Evolutionary conservation across 2,797 vertebrate species (phyloP).

Genomic region (Pelodytes ibericus): DNA sequence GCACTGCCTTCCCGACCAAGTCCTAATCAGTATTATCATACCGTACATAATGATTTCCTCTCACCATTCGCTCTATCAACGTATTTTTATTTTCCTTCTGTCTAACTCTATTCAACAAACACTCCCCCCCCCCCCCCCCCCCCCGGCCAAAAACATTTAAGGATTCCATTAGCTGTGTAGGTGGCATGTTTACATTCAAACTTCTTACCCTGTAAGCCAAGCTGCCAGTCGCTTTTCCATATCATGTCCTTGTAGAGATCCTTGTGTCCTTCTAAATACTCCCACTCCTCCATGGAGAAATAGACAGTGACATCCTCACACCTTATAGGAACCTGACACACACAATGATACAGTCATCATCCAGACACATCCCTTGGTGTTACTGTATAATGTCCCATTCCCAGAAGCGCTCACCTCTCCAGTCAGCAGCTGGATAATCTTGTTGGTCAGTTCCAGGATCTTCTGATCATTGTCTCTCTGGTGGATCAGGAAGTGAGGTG

Average conservation of each 20-base stretch:
- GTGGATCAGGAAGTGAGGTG: not conserved
- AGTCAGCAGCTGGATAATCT: constrained; percentile 39
- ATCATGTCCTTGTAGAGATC: not conserved
- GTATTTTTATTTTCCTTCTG: too few species aligned
- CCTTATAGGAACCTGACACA: too few species aligned
- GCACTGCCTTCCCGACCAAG: too few species aligned
- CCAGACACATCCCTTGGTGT: not conserved
- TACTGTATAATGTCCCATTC: not conserved
- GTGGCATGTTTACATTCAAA: not conserved
- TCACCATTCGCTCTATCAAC: too few species aligned
- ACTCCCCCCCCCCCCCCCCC: not conserved
- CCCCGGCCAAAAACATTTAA: too few species aligned
- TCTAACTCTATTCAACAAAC: too few species aligned
- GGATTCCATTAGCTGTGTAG: too few species aligned
- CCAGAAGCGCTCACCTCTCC: constrained; percentile 29
- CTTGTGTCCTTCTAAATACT: constrained; percentile 26
- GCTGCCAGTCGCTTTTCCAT: not conserved
- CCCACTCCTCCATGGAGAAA: constrained; percentile 25
- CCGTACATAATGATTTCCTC: too few species aligned
- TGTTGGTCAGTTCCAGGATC: constrained; percentile 21
- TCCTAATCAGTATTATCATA: too few species aligned
- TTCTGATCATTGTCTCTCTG: constrained; percentile 20
- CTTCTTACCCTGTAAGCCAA: constrained; percentile 15
- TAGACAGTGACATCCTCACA: constrained; percentile 20
- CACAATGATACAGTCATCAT: not conserved